These are phyloP conservation scores for Psittacula cyanocephala DNA, from an alignment of 2,113 vertebrate genomes.

Conservation along the genomic window DNA sequence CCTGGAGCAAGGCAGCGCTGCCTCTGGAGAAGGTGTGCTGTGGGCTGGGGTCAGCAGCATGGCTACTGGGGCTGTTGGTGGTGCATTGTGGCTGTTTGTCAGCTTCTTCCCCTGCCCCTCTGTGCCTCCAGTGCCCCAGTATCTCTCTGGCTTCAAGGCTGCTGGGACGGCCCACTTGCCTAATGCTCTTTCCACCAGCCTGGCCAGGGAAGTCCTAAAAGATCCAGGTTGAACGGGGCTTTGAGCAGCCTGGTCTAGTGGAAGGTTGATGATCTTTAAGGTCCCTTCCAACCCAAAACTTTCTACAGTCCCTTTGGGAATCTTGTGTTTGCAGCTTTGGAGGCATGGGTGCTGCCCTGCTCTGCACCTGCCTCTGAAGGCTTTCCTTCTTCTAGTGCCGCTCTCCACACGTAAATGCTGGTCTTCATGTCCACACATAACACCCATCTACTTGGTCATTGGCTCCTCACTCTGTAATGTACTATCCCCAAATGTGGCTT, in stretches of 20 bases:
- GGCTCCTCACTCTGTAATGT: not conserved
- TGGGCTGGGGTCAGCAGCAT: not conserved
- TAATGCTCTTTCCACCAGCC: not conserved
- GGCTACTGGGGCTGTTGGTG: not conserved
- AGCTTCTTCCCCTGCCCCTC: not conserved
- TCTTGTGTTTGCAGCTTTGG: not conserved
- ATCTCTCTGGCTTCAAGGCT: not conserved
- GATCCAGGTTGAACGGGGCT: not conserved
- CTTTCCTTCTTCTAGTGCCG: not conserved
- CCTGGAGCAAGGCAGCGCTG: not conserved
- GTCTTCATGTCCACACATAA: fast-evolving
- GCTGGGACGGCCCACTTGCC: fast-evolving
- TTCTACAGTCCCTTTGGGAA: not conserved
- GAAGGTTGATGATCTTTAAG: not conserved
- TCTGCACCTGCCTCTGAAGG: not conserved
- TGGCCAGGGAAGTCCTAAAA: not conserved
- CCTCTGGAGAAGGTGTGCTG: not conserved
- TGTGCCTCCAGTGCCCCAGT: fast-evolving
- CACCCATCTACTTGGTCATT: not conserved
- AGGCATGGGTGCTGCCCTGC: not conserved
- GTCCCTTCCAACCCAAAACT: not conserved
- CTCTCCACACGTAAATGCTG: not conserved
- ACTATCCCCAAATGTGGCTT: not conserved
- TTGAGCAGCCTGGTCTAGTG: not conserved
- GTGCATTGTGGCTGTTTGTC: fast-evolving